A percentile compares a stretch with the other conserved stretches of the same genome.
Evolutionary conservation across 2,797 vertebrate species (phyloP).

Genomic region (Lutjanus argentimaculatus): DNA sequence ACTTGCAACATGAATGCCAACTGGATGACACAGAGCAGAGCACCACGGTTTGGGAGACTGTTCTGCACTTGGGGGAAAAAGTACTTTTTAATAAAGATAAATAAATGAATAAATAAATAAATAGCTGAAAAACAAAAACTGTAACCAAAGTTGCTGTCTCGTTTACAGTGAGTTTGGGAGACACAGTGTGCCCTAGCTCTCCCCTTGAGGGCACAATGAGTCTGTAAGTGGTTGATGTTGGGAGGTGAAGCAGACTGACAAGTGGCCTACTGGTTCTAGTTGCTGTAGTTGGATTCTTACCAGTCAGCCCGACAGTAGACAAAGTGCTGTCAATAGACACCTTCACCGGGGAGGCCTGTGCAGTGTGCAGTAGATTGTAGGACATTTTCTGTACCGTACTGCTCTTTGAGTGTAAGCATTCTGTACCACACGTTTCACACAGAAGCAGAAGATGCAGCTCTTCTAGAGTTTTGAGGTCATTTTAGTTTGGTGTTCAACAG

Average conservation of each 20-base stretch:
- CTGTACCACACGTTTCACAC: constrained; percentile 93
- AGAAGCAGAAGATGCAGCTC: constrained; percentile 87
- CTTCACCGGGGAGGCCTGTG: constrained; percentile 94
- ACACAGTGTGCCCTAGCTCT: constrained; percentile 90
- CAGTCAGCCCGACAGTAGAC: constrained; percentile 92
- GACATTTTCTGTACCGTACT: constrained; percentile 97
- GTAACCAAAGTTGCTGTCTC: constrained; percentile 99
- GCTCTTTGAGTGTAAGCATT: constrained; percentile 95
- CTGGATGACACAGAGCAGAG: constrained; percentile 85
- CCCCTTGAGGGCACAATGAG: constrained; percentile 85
- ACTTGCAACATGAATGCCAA: constrained; percentile 84
- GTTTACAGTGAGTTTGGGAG: constrained; percentile 99
- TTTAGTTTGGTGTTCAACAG: constrained; percentile 98
- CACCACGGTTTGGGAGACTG: constrained; percentile 90
- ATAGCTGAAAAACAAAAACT: constrained; percentile 91
- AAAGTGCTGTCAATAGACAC: constrained; percentile 91
- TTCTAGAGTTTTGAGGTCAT: constrained; percentile 96
- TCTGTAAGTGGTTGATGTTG: constrained; percentile 84
- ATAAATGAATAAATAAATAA: constrained; percentile 87
- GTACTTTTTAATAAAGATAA: constrained; percentile 94
- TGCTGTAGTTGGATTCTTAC: constrained; percentile 89
- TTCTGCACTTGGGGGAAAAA: constrained; percentile 92
- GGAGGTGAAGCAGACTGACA: constrained; percentile 92
- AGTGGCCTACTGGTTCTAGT: constrained; percentile 91
- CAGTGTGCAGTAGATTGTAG: constrained; percentile 99